A percentile compares a stretch with the other conserved stretches of the same genome.
These are phyloP conservation scores for Hydrotaea cyrtoneurina DNA, from an alignment of 2,888 invertebrate genomes.

Conservation along the genomic window DNA sequence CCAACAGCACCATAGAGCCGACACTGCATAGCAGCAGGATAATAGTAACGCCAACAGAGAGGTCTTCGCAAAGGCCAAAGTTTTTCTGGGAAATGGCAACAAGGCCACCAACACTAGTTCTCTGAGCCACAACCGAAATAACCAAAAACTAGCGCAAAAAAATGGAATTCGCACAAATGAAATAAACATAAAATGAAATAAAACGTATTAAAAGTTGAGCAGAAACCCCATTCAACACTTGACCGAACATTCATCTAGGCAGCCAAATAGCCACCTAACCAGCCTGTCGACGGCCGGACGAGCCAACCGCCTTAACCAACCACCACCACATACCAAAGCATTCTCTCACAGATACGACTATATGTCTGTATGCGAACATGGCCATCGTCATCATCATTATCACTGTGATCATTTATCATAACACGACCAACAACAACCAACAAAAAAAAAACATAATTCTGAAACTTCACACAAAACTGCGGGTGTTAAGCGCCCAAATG, in stretches of 20 bases:
- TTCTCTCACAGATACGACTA: neutral
- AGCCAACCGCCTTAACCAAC: neutral
- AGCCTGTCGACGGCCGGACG: neutral
- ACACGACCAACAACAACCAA: neutral
- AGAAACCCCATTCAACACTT: neutral
- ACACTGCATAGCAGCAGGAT: neutral
- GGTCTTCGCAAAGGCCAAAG: constrained; percentile 1
- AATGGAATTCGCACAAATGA: neutral
- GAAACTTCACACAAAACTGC: constrained; percentile 63
- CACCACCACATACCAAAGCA: neutral
- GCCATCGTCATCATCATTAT: constrained; percentile 15
- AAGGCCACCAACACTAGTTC: neutral
- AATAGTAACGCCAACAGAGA: neutral
- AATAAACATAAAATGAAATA: neutral
- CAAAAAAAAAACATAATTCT: constrained; percentile 52
- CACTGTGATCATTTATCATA: constrained; percentile 57
- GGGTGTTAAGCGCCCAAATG: constrained; percentile 62
- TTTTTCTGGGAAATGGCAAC: neutral
- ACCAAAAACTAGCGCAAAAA: neutral
- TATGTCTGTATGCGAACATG: neutral
- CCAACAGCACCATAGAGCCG: neutral
- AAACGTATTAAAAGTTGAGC: neutral
- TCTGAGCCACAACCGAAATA: neutral
- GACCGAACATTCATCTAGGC: neutral
- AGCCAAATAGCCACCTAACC: neutral